A percentile compares a stretch with the other conserved stretches of the same genome.
Conservation (phyloP, 2,113 vertebrate genomes). For the Anas platyrhynchos region DNA sequence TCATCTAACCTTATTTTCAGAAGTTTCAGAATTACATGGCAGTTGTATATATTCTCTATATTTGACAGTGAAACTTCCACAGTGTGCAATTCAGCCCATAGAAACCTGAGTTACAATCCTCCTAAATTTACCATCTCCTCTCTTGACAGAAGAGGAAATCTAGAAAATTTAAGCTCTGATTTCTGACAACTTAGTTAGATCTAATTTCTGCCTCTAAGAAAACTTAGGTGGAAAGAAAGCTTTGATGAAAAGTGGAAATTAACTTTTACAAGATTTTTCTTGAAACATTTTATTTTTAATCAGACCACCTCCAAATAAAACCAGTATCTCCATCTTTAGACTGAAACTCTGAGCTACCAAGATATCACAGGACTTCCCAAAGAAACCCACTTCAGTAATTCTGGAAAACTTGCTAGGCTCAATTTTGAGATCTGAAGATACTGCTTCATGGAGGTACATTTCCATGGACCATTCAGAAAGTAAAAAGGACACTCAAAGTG, state of each 20-base stretch:
- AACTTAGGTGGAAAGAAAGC: background rate
- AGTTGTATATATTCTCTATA: background rate
- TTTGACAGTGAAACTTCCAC: background rate
- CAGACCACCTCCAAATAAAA: conserved; percentile 4
- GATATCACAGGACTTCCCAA: background rate
- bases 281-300: background rate
- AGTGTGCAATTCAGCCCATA: background rate
- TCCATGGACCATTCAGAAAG: background rate
- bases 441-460: background rate
- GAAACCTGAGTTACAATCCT: background rate
- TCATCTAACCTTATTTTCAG: background rate
- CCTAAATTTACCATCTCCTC: background rate
- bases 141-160: background rate
- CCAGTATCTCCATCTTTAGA: background rate
- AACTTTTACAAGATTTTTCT: background rate
- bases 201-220: background rate
- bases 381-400: background rate
- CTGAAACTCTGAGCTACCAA: conserved; percentile 10
- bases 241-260: background rate
- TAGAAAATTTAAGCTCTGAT: background rate
- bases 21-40: background rate
- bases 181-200: background rate
- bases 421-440: background rate
- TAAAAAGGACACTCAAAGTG: background rate
- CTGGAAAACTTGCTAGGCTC: background rate